These are phyloP conservation scores for Hemibagrus wyckioides DNA, from an alignment of 2,113 vertebrate genomes.

Conservation along the genomic window DNA sequence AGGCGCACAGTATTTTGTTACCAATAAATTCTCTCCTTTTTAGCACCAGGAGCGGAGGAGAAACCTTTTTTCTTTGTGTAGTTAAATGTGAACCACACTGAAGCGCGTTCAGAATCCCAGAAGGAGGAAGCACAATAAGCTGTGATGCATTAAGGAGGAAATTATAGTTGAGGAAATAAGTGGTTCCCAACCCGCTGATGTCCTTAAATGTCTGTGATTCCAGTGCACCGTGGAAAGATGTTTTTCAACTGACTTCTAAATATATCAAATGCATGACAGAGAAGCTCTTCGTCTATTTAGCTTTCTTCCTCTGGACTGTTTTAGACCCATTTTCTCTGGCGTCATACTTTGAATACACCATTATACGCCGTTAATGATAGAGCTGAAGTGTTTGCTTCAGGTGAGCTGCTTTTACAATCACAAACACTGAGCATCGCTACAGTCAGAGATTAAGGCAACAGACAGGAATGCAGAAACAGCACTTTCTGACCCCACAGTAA, in stretches of 20 bases:
- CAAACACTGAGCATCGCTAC: not conserved
- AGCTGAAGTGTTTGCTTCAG: not conserved
- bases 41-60: not conserved
- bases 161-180: conserved; percentile 23
- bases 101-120: conserved; percentile 9
- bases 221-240: not conserved
- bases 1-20: not conserved
- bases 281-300: conserved; percentile 16
- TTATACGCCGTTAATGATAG: not conserved
- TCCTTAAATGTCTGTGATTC: conserved; percentile 23
- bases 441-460: not conserved
- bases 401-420: not conserved
- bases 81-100: conserved; percentile 29
- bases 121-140: conserved; percentile 26
- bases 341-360: not conserved
- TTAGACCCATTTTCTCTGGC: not conserved
- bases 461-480: not conserved
- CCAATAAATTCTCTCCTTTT: conserved; percentile 20
- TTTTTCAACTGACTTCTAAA: conserved; percentile 25
- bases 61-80: conserved; percentile 32
- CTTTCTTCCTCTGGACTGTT: not conserved
- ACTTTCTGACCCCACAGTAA: not conserved
- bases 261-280: conserved; percentile 22
- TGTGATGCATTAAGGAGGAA: conserved; percentile 19
- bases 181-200: not conserved